Conservation (phyloP, 2,888 invertebrate species). For the Luffia ferchaultella region DNA sequence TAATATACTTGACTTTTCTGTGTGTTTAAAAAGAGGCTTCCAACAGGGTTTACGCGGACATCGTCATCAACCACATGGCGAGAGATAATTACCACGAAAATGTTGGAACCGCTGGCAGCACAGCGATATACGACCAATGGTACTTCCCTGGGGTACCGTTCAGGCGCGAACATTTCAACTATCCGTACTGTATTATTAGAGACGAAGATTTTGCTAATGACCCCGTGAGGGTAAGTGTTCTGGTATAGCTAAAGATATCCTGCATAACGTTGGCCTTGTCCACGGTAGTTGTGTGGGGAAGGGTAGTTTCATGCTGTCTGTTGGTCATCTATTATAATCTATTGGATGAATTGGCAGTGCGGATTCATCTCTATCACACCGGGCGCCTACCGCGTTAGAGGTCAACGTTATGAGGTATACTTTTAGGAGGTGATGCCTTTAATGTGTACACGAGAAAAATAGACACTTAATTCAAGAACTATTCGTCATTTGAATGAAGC, state of each 20-base stretch:
- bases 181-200: slow-evolving; percentile 65
- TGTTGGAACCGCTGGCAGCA: slow-evolving; percentile 71
- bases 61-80: slow-evolving; percentile 88
- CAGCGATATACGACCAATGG: slow-evolving; percentile 54
- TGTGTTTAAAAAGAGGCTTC: slow-evolving; percentile 8
- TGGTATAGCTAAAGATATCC: slow-evolving; percentile 69
- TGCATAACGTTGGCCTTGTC: slow-evolving; percentile 59
- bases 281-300: too few relatives aligned
- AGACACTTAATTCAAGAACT: too few relatives aligned
- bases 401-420: too few relatives aligned
- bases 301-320: too few relatives aligned
- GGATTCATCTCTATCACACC: too few relatives aligned
- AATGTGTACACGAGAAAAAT: too few relatives aligned
- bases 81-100: slow-evolving; percentile 59
- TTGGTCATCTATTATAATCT: too few relatives aligned
- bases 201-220: slow-evolving; percentile 73
- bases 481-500: too few relatives aligned
- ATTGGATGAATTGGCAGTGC: too few relatives aligned
- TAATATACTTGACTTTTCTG: slow-evolving; percentile 3
- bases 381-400: too few relatives aligned
- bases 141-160: slow-evolving; percentile 74
- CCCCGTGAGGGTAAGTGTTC: slow-evolving; percentile 44
- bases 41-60: slow-evolving; percentile 84
- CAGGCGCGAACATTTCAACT: slow-evolving; percentile 71
- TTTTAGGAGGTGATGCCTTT: too few relatives aligned